These are phyloP conservation scores for Parnassius smintheus DNA, from an alignment of 2,888 invertebrate species.

Conservation along the genomic window DNA sequence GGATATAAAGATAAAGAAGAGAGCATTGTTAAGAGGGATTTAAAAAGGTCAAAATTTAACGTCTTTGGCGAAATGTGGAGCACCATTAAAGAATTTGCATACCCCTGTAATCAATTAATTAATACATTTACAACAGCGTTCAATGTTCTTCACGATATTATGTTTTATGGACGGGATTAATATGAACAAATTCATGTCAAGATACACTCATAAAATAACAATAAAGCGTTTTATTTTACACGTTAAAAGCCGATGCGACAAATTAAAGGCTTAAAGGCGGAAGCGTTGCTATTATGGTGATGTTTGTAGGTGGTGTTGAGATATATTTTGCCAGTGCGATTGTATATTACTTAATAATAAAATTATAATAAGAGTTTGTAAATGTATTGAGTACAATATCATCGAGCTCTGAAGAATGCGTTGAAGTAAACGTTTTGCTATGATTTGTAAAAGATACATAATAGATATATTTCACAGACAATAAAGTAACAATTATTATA, in stretches of 20 bases:
- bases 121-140: too few species aligned
- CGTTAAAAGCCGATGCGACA: neutral
- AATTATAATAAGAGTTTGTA: constrained; percentile 1
- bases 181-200: neutral
- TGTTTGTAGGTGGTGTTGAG: constrained; percentile 2
- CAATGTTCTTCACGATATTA: too few species aligned
- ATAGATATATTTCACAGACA: constrained; percentile 13
- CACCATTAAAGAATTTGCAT: too few species aligned
- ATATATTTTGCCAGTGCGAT: constrained; percentile 7
- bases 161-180: too few species aligned
- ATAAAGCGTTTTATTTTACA: neutral
- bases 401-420: neutral
- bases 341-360: neutral
- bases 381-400: neutral
- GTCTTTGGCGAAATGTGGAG: too few species aligned
- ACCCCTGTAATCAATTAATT: too few species aligned
- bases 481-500: constrained; percentile 47
- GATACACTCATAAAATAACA: constrained; percentile 5
- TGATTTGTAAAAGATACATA: constrained; percentile 2
- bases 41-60: too few species aligned
- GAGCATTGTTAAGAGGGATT: too few species aligned
- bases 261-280: neutral
- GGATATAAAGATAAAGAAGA: too few species aligned
- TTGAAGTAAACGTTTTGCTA: neutral
- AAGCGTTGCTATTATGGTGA: constrained; percentile 1